phyloP scores from a whole-genome alignment of 2,113 vertebrate species.

The Phrynocephalus versicolor region DNA sequence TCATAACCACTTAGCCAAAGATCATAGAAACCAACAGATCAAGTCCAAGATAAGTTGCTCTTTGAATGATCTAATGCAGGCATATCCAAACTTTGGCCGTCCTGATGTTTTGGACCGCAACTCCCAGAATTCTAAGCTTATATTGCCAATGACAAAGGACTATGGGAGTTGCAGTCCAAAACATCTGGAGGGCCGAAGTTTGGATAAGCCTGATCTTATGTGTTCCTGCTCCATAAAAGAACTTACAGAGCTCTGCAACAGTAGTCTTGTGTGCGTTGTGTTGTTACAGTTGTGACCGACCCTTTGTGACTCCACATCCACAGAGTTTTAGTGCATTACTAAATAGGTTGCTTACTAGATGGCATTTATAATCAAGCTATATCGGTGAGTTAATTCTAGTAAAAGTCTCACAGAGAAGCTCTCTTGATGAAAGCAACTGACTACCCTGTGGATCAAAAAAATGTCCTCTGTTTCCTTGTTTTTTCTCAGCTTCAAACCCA shows the following conservation, averaged over 20 bases:
- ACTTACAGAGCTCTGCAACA: background rate
- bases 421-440: background rate
- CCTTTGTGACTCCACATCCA: too few species aligned
- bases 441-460: conserved; percentile 35
- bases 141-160: too few species aligned
- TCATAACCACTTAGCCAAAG: background rate
- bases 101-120: too few species aligned
- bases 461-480: conserved; percentile 51
- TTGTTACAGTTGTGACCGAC: too few species aligned
- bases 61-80: background rate
- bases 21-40: background rate
- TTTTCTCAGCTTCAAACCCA: conserved; percentile 65
- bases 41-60: background rate
- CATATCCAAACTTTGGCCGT: too few species aligned
- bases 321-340: too few species aligned
- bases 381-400: background rate
- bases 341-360: background rate
- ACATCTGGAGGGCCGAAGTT: too few species aligned
- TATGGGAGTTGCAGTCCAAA: too few species aligned
- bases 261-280: too few species aligned
- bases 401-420: background rate
- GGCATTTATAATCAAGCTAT: background rate
- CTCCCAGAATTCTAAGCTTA: too few species aligned
- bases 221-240: background rate
- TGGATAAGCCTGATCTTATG: background rate